Evolutionary conservation across 2,113 vertebrate species (phyloP), one percentile per base, ranked within the genome.

Genomic region (Melanotaenia duboulayi): DNA sequence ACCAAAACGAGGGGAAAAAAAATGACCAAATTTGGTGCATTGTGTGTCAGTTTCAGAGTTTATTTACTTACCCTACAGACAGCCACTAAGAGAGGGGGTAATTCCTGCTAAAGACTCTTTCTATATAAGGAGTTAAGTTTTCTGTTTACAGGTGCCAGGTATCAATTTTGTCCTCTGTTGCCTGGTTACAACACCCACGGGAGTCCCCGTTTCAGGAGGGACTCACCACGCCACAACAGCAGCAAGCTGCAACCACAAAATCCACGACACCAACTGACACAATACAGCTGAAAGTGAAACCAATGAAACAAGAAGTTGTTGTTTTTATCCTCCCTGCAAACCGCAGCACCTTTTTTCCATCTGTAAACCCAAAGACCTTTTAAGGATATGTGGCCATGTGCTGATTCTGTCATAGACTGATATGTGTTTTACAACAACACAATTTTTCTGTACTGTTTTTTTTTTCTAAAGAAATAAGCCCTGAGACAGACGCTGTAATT

Each of bases 121-220:
- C 60, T 70, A 68, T 54, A 63, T 62, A 72, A 58, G 20, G 56
- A 19, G 1, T 37, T 0, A 25, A 37, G 7, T 19, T 58, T 8
- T 54, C 4, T 77, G 50, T 69, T 72, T 59, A 71, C 50, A 68
- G 37, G 39, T 50, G 37, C 0, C 20, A 46, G 23, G 40, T 64
- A 35, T 61, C 0, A 0, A n/a, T 24, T 62, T 59, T 22, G 67
- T 17, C 23, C 4, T 12, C 58, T 32, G 81, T 80, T 82, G 80
- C 64, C 4, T 37, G 22, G 81, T 70, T 63, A 82, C 79, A 55
- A 70, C 89, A 80, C 89, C 89, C 90, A 91, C 77, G 84, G 89
- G 91, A 90, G 83, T 90, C 80, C 90, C 90, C 91, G 16, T 22
- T 44, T 14, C 28, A 35, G 37, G 3, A 69, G 86, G 88, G 81